Conservation (phyloP, 2,113 vertebrate species). For the Hiodon alosoides region DNA sequence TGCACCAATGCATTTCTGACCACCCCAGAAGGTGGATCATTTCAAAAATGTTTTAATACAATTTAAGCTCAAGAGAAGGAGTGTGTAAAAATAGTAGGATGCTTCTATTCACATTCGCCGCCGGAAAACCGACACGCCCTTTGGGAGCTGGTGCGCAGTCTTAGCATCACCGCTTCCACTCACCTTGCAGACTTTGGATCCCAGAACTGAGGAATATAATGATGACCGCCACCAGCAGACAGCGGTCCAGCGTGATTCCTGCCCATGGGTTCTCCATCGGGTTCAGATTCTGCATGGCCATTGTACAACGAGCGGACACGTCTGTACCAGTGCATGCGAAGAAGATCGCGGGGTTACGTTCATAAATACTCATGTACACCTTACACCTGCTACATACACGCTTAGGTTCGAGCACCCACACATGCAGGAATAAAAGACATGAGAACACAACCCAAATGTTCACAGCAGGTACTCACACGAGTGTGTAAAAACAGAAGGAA, state of each 20-base stretch:
- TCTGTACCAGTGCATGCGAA: slow-evolving; percentile 8
- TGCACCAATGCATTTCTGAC: too few relatives aligned
- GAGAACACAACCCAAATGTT: too few relatives aligned
- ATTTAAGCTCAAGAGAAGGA: too few relatives aligned
- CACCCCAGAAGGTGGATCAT: too few relatives aligned
- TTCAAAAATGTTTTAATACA: too few relatives aligned
- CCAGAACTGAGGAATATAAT: slow-evolving; percentile 75
- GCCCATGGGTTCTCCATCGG: slow-evolving; percentile 74
- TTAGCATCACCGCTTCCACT: slow-evolving; percentile 33
- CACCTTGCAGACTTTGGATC: slow-evolving; percentile 79
- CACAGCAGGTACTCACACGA: not conserved
- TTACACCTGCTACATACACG: too few relatives aligned
- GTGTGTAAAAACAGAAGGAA: not conserved
- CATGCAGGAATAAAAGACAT: too few relatives aligned
- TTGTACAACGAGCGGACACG: slow-evolving; percentile 58
- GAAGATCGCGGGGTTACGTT: not conserved
- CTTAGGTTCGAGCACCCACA: too few relatives aligned
- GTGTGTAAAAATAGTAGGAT: too few relatives aligned
- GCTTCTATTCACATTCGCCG: too few relatives aligned
- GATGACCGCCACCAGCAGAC: slow-evolving; percentile 69
- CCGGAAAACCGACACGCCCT: too few relatives aligned
- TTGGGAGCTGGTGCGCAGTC: too few relatives aligned
- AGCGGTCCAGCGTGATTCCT: slow-evolving; percentile 80
- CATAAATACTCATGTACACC: not conserved
- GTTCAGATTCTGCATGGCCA: slow-evolving; percentile 51